Base-by-base conservation (phyloP, 1,140 invertebrate genomes). In the Bombus haemorrhoidalis region DNA sequence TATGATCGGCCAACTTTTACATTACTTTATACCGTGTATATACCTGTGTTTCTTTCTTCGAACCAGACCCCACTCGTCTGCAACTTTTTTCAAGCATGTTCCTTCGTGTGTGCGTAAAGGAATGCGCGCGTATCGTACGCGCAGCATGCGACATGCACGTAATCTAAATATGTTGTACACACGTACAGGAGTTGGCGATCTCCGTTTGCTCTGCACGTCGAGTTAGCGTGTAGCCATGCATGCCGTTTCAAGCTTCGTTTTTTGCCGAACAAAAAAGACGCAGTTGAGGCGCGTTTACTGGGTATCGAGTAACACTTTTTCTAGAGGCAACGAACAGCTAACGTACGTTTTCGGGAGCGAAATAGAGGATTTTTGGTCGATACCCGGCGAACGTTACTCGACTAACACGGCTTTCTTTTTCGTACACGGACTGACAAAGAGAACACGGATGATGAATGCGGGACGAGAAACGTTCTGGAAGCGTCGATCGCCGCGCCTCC, bases 1-100 rank as follows among this genome's bases (percentile, higher is more conserved):
- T 94, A n/a, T 93, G 81, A 92, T 94, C 92, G 90, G 87, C 92
- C 85, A 90, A 91, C 91, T 89, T 92, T 92, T 72, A 83, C 41
- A 76, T 85, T 75, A 73, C 47, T 72, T 64, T 83, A 69, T 74
- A 73, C 66, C 25, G 25, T 81, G 39, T 90, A 43, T 66, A 62
- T 89, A 75, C 59, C 25, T 76, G 71, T 39, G 73, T 84, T 78
- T 80, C 41, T 82, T 71, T 78, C 72, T 73, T 77, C 84, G 47
- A 53, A 77, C 74, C 41, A 53, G 37, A 78, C 34, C 18, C 47
- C 57, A 81, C 74, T 66, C 81, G 62, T 75, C 41, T 81, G 59
- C 77, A 32, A 79, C 22, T 39, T 10, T 69, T 71, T 82, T 62
- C 64, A 47, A 78, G 82, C 81, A 87, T 87, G 86, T 84, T 39